Evolutionary conservation across 2,888 invertebrate genomes (phyloP), one percentile per base, ranked within the genome.

Genomic region (Phengaris arion): DNA sequence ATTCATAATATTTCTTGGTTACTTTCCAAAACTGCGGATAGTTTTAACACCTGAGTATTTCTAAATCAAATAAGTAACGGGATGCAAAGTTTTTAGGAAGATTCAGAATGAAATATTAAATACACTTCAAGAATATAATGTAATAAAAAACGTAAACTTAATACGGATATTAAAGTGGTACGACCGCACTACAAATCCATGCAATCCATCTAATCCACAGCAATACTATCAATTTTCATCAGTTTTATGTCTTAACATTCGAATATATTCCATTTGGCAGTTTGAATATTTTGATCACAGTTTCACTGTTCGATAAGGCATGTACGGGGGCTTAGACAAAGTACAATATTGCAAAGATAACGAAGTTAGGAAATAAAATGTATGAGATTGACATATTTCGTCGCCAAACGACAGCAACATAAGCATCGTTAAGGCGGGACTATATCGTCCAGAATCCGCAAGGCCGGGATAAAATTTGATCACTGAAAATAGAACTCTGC

Each of bases 301-400:
- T 83, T 81, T 80, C 48, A 84, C 83, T 83, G 82, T 80, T 77
- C 78, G 77, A 79, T 83, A 85, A 85, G 83, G 84, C 84, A 84
- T 78, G 77, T 64, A 74, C 35, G 2, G 48, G 48, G 77, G 77
- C 13, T 57, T 74, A 35, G 13, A 22, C 45, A 54, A 68, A 51
- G n/a, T 51, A 48, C 48, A 48, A 51, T 51, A 45, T 64, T 1
- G 64, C 12, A 64, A 13, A 35, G 64, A 45, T 7, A 35, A 64
- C 64, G 6, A 45, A 64, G 64, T 64, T 13, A 12, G 64, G 35
- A 64, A 64, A 12, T 6, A 48, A 48, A 22, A 22, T 22, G 22
- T 22, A 22, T 22, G 22, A 22, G 22, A 22, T 22, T 22, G 22
- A 22, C 22, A 22, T 22, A 1, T 22, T 22, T 22, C 22, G 22